phyloP scores from a whole-genome alignment of 2,888 invertebrate species.

The Deilephila elpenor region DNA sequence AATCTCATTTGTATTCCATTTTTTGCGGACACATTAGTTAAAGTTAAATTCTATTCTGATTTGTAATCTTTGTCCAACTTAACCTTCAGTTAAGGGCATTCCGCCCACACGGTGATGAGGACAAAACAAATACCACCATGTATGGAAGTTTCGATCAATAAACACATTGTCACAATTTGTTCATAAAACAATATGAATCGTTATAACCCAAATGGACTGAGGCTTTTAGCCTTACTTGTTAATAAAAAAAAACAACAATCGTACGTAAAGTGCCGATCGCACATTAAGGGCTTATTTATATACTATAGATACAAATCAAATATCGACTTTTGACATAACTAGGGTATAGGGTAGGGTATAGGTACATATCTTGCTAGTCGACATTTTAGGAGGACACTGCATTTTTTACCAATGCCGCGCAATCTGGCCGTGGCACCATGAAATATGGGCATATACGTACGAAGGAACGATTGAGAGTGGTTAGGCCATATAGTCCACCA shows the following conservation, averaged over 20 bases:
- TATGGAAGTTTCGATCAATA: slow-evolving; percentile 47
- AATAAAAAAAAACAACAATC: neutral
- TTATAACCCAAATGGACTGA: neutral
- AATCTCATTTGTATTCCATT: neutral
- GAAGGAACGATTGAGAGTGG: too few species aligned
- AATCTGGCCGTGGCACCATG: too few species aligned
- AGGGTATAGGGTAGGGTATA: too few species aligned
- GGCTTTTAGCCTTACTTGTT: neutral
- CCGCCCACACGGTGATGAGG: slow-evolving; percentile 44
- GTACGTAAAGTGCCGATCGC: neutral
- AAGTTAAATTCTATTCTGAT: neutral
- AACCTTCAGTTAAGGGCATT: slow-evolving; percentile 44
- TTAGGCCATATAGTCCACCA: too few species aligned
- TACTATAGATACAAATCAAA: too few species aligned
- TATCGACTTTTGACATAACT: too few species aligned
- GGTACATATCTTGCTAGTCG: too few species aligned
- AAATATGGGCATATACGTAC: too few species aligned
- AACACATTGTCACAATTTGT: slow-evolving; percentile 42
- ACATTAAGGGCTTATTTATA: neutral
- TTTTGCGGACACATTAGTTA: neutral
- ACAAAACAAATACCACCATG: slow-evolving; percentile 39
- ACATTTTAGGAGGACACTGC: too few species aligned
- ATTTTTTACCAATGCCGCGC: too few species aligned
- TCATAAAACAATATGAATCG: slow-evolving; percentile 7
- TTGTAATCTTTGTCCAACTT: slow-evolving; percentile 38